Evolutionary conservation across 53 echinoderm and acorn worm genomes (phyloP).

Genomic region (Holothuria scabra): DNA sequence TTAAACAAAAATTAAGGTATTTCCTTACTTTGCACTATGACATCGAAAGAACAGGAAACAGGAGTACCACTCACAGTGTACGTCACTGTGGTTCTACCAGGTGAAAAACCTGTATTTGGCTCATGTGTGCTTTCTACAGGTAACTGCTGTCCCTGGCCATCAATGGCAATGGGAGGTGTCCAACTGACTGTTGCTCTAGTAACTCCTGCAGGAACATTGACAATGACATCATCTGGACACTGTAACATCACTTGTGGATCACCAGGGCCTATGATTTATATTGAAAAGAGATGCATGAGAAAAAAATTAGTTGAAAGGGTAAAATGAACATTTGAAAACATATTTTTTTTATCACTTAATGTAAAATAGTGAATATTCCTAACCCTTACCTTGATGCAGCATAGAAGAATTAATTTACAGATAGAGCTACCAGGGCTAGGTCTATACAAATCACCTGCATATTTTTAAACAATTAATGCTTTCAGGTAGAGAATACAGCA

Average conservation of each 20-base stretch:
- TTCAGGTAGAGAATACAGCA: too few species aligned
- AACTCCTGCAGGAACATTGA: conserved; percentile 15
- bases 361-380: too few species aligned
- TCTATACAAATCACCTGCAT: too few species aligned
- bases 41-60: conserved; percentile 20
- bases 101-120: conserved; percentile 25
- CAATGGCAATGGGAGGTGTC: conserved; percentile 4
- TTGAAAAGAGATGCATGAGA: too few species aligned
- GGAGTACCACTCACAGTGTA: conserved; percentile 28
- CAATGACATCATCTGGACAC: neutral
- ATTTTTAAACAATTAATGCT: too few species aligned
- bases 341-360: too few species aligned
- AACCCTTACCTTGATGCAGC: too few species aligned
- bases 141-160: neutral
- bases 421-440: too few species aligned
- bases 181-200: conserved; percentile 36
- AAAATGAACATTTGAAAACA: too few species aligned
- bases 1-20: neutral
- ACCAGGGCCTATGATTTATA: neutral
- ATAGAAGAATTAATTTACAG: too few species aligned
- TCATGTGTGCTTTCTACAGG: conserved; percentile 13
- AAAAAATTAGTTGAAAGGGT: too few species aligned
- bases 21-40: conserved; percentile 33
- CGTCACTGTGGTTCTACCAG: conserved; percentile 5
- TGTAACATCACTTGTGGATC: conserved; percentile 21